Conservation (phyloP, 2,113 vertebrate species). For the Abramis brama region DNA sequence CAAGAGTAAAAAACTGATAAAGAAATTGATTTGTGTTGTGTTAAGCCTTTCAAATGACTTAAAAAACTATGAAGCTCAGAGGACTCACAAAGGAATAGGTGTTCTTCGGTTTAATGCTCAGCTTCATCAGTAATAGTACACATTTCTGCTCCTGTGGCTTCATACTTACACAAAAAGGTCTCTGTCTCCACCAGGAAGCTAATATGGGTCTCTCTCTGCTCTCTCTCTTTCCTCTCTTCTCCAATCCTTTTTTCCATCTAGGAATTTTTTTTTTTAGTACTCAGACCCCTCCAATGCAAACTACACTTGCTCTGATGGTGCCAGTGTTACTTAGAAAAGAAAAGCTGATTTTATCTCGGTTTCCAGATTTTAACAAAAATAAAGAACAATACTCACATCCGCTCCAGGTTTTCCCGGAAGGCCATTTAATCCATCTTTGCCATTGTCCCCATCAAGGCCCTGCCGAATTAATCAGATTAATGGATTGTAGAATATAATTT, state of each 20-base stretch:
- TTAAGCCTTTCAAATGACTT: background rate
- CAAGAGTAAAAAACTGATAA: background rate
- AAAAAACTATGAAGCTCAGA: background rate
- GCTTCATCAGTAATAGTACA: slow-evolving; percentile 53
- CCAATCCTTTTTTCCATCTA: slow-evolving; percentile 28
- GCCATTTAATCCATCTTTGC: slow-evolving; percentile 83
- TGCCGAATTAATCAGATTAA: slow-evolving; percentile 58
- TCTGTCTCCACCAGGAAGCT: slow-evolving; percentile 71
- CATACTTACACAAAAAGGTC: slow-evolving; percentile 68
- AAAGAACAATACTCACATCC: slow-evolving; percentile 83
- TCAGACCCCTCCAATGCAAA: slow-evolving; percentile 57
- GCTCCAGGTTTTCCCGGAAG: slow-evolving; percentile 85
- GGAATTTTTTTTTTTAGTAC: background rate
- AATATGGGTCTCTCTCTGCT: slow-evolving; percentile 51
- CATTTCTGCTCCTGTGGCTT: slow-evolving; percentile 34
- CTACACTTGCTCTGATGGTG: slow-evolving; percentile 49
- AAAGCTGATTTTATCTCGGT: slow-evolving; percentile 16
- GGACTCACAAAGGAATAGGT: slow-evolving; percentile 22
- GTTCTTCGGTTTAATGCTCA: slow-evolving; percentile 33
- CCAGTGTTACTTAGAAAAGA: slow-evolving; percentile 40
- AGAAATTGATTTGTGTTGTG: background rate
- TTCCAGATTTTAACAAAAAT: background rate
- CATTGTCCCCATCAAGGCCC: slow-evolving; percentile 86
- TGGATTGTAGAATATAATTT: background rate
- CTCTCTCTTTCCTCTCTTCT: slow-evolving; percentile 19